Base-by-base conservation (phyloP, 2,113 vertebrate genomes). In the Cephalopterus ornatus region DNA sequence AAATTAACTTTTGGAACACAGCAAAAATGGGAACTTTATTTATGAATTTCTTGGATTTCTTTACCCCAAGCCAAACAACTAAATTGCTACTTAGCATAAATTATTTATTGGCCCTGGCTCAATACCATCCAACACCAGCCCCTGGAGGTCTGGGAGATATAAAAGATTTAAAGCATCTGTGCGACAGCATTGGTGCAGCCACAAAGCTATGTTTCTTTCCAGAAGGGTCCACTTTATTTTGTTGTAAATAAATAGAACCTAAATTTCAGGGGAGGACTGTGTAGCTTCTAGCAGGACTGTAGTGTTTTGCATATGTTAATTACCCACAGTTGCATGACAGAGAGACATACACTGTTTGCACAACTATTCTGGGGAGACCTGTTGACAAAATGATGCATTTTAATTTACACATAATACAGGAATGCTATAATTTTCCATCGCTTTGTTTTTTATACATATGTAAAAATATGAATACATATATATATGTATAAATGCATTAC, bases 11-110 rank as follows among this genome's bases (percentile, higher is more conserved):
- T 98, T 97, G 97, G 98, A 98, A 97, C 96, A 98, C 97, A 97
- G 98, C 97, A 98, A 98, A 98, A 98, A 98, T 98, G 97, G 98
- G 97, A 98, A 98, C 98, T 98, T 98, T 99, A 99, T 99, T 99
- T 99, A 98, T 98, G 98, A 99, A 99, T 99, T 98, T 98, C 98
- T 98, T 98, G 97, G 96, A 98, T 98, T 98, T 99, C 98, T 98
- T 98, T 98, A 98, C 98, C 98, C 97, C 98, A 98, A 99, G 99
- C 99, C 98, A 99, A 99, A 99, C 98, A 99, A 98, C 98, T 98
- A 99, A 99, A 99, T 99, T 99, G 98, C 98, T 99, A 98, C 98
- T 99, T 98, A 98, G 97, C 98, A 99, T 99, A 99, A 99, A 99
- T 99, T 99, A 99, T 99, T 99, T 99, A 99, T 99, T 97, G 98